phyloP scores from a whole-genome alignment of 2,113 vertebrate species.

The Triplophysa dalaica region DNA sequence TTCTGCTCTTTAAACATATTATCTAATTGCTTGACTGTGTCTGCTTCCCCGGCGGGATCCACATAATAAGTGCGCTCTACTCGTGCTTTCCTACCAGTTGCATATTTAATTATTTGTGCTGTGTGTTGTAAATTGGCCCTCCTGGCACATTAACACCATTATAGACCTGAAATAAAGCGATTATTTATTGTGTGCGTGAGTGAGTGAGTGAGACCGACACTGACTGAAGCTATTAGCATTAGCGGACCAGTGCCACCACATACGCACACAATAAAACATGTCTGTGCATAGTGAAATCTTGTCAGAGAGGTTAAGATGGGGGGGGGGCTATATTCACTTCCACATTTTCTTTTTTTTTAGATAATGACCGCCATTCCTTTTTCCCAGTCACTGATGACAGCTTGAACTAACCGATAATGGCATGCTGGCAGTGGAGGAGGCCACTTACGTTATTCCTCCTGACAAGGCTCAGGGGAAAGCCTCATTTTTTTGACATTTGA shows the following conservation, averaged over 20 bases:
- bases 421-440: slow-evolving; percentile 88
- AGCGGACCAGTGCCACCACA: neutral
- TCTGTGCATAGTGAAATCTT: slow-evolving; percentile 75
- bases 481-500: slow-evolving; percentile 99
- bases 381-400: slow-evolving; percentile 90
- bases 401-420: slow-evolving; percentile 94
- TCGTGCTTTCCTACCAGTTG: slow-evolving; percentile 69
- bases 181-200: slow-evolving; percentile 79
- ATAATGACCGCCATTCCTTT: slow-evolving; percentile 93
- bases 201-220: slow-evolving; percentile 59
- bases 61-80: slow-evolving; percentile 73
- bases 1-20: slow-evolving; percentile 93
- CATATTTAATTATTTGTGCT: slow-evolving; percentile 92
- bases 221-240: slow-evolving; percentile 44
- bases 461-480: slow-evolving; percentile 96
- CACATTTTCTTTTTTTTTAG: slow-evolving; percentile 63
- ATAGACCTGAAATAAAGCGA: slow-evolving; percentile 85
- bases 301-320: slow-evolving; percentile 75
- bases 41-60: slow-evolving; percentile 75
- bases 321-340: slow-evolving; percentile 63
- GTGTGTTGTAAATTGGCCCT: slow-evolving; percentile 86
- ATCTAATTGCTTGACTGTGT: slow-evolving; percentile 85
- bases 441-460: slow-evolving; percentile 95
- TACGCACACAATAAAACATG: slow-evolving; percentile 60
- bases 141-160: slow-evolving; percentile 89